A percentile compares a stretch with the other conserved stretches of the same genome.
phyloP scores from a whole-genome alignment of 2,113 vertebrate species.

The Salminus brasiliensis region DNA sequence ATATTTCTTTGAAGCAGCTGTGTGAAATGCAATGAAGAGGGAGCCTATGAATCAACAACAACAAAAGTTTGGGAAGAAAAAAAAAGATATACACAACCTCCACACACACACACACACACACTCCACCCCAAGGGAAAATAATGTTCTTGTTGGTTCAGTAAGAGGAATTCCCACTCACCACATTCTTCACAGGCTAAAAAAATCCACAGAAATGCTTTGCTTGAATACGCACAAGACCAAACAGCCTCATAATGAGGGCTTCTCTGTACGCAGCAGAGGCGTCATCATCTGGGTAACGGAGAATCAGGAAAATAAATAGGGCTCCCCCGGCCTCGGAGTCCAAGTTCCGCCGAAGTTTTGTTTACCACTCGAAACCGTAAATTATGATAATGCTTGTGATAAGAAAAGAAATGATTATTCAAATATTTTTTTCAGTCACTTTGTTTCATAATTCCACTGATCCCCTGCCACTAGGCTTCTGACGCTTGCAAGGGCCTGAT shows the following conservation, averaged over 20 bases:
- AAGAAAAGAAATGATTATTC: slow-evolving; percentile 11
- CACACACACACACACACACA: too few species aligned
- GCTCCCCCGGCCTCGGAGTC: neutral
- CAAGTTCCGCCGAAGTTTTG: neutral
- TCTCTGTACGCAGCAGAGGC: neutral
- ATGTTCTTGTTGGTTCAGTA: neutral
- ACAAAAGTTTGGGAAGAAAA: neutral
- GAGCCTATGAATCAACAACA: neutral
- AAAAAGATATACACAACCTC: neutral
- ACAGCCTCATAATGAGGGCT: neutral
- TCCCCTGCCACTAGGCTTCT: slow-evolving; percentile 70
- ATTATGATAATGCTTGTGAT: slow-evolving; percentile 24
- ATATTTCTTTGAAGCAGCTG: neutral
- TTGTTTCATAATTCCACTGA: slow-evolving; percentile 27
- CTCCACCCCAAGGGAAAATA: neutral
- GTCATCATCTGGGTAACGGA: neutral
- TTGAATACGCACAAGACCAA: neutral
- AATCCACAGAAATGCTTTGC: neutral
- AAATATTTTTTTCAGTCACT: slow-evolving; percentile 21
- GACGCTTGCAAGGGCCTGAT: slow-evolving; percentile 74
- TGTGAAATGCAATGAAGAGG: neutral
- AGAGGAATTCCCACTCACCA: neutral
- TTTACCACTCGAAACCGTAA: slow-evolving; percentile 13
- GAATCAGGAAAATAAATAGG: neutral
- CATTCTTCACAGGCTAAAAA: neutral